Percentiles rank a stretch among this genome's conserved stretches.
phyloP scores from a whole-genome alignment of 2,797 vertebrate species.

The Jordanella pulchra region DNA sequence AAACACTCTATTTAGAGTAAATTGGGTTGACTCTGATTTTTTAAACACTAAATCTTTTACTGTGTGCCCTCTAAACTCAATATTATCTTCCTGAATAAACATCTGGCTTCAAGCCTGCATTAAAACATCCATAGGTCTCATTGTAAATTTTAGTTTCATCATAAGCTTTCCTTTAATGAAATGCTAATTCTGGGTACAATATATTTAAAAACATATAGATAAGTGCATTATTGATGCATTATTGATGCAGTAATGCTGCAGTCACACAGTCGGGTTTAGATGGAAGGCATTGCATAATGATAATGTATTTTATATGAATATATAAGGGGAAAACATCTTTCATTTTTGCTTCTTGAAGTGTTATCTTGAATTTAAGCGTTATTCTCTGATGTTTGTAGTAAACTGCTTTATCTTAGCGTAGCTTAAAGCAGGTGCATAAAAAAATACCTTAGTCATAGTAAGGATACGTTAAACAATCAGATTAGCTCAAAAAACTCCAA shows the following conservation, averaged over 20 bases:
- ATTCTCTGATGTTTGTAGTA: not conserved
- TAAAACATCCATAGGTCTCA: not conserved
- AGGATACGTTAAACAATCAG: too few species aligned
- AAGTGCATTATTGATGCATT: not conserved
- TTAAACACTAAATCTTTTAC: not conserved
- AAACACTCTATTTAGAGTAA: too few species aligned
- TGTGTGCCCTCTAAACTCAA: not conserved
- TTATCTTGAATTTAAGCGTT: not conserved
- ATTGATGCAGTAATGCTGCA: not conserved
- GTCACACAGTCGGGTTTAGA: not conserved
- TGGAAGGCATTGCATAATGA: not conserved
- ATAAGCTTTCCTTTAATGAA: not conserved
- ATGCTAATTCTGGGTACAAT: not conserved
- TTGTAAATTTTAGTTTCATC: not conserved
- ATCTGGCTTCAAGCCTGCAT: too few species aligned
- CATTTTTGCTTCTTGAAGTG: not conserved
- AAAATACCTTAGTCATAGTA: slow-evolving; percentile 31
- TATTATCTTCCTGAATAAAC: not conserved
- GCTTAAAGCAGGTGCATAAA: slow-evolving; percentile 30
- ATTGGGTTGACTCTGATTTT: too few species aligned
- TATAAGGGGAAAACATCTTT: not conserved
- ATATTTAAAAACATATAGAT: not conserved
- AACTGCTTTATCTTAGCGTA: slow-evolving; percentile 4
- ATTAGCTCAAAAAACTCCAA: too few species aligned
- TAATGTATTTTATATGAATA: not conserved